Percentiles rank a stretch among this genome's conserved stretches.
Conservation (phyloP, 92 coral and sea anemone species). For the Chrysogorgia sp. region DNA sequence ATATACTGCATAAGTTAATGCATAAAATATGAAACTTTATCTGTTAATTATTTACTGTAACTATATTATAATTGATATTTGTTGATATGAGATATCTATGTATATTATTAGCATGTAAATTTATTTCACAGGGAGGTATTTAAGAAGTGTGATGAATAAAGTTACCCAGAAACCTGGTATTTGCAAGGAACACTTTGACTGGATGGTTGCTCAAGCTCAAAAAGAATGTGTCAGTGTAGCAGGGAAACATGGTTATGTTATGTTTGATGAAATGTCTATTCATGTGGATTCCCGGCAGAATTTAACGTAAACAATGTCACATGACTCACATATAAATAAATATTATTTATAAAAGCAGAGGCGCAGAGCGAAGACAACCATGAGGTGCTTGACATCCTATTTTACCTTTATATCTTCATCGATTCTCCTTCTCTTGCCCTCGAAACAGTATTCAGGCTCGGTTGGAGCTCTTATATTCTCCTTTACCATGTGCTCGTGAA, state of each 20-base stretch:
- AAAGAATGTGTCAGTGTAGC: constrained; percentile 35
- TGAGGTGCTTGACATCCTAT: too few relatives aligned
- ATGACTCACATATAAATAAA: background rate
- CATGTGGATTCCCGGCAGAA: constrained; percentile 47
- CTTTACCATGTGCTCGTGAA: too few relatives aligned
- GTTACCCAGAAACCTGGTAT: constrained; percentile 59
- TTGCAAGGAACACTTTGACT: constrained; percentile 51
- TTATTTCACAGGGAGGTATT: constrained; percentile 30
- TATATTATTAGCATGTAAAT: background rate
- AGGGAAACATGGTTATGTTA: constrained; percentile 57
- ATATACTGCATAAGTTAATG: background rate
- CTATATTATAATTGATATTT: background rate
- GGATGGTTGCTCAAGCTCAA: constrained; percentile 60
- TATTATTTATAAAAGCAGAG: too few relatives aligned
- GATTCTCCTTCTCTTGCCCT: too few relatives aligned
- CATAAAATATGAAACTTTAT: too few relatives aligned
- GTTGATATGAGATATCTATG: background rate
- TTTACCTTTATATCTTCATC: too few relatives aligned
- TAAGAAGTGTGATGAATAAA: constrained; percentile 59
- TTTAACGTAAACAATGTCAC: background rate
- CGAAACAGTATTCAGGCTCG: too few relatives aligned
- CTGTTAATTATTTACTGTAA: too few relatives aligned
- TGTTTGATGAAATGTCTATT: constrained; percentile 69
- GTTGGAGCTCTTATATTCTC: too few relatives aligned
- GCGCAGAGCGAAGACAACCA: too few relatives aligned